Evolutionary conservation across 2,113 vertebrate species (phyloP), one percentile per base, ranked within the genome.

Genomic region (Sisor rabdophorus): DNA sequence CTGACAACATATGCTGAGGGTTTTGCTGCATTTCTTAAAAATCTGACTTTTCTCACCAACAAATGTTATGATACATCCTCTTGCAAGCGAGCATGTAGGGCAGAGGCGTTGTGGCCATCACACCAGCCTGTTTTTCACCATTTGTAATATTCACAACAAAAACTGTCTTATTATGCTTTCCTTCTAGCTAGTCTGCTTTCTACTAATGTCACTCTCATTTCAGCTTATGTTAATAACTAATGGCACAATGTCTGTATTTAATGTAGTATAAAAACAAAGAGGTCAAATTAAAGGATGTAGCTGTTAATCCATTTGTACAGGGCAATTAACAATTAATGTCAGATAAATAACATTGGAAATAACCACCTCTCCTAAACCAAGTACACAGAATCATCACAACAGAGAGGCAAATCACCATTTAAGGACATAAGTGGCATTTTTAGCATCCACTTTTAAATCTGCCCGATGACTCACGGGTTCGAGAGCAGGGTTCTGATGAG

Each of bases 361-460:
- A 52, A 28, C 22, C 1, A 19, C 10, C 26, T 20, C 24, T 56
- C 59, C 54, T 53, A 60, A 67, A 80, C 24, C 20, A 36, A 53
- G 32, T 44, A 32, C 20, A 20, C 44, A 32, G 54, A 32, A 30
- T 3, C 72, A 22, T 48, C 61, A 64, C 52, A 9, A 22, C 63
- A 67, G 68, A 81, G 78, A 61, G 63, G 76, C 69, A 77, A 50
- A 72, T 28, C 75, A 80, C 75, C 79, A 72, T 63, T 73, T 59
- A 80, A 79, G 81, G 79, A 67, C 80, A 80, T 80, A 82, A 82
- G 80, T 58, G 50, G 76, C 2, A 60, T 69, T 61, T 80, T 87
- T 84, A 85, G 72, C 83, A 86, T 84, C 85, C 85, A 87, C 56
- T 77, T 67, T 76, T 52, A 54, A 36, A 44, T 61, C 58, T 71